These are phyloP conservation scores for Drosophila pandora DNA, from an alignment of 1,140 invertebrate genomes.

Conservation along the genomic window DNA sequence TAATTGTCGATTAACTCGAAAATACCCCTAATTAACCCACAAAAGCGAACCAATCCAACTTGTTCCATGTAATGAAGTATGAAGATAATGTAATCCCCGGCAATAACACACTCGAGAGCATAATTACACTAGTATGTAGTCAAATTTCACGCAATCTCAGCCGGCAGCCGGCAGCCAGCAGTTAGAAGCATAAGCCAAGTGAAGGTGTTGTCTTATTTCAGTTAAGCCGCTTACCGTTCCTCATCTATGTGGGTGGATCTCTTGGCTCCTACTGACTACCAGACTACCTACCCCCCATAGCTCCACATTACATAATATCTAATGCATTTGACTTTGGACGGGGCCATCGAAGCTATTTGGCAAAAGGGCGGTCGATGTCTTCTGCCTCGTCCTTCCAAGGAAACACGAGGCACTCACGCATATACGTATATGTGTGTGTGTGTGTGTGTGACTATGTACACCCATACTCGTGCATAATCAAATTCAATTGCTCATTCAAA, in stretches of 20 bases:
- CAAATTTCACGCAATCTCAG: slow-evolving; percentile 39
- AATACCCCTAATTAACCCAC: slow-evolving; percentile 14
- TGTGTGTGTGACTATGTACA: not conserved
- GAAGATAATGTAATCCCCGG: slow-evolving; percentile 26
- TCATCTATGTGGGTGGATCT: slow-evolving; percentile 19
- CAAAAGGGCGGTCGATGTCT: not conserved
- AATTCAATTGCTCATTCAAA: slow-evolving; percentile 81
- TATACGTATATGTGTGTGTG: not conserved
- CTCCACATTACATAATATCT: slow-evolving; percentile 21
- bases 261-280: not conserved
- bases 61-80: slow-evolving; percentile 23
- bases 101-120: slow-evolving; percentile 20
- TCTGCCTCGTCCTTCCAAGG: slow-evolving; percentile 9
- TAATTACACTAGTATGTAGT: slow-evolving; percentile 54
- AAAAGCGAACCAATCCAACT: slow-evolving; percentile 8
- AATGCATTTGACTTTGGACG: slow-evolving; percentile 45
- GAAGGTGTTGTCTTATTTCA: slow-evolving; percentile 67
- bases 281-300: slow-evolving; percentile 2
- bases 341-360: slow-evolving; percentile 26
- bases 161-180: slow-evolving; percentile 23
- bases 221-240: slow-evolving; percentile 44
- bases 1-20: not conserved
- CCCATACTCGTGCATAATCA: slow-evolving; percentile 61
- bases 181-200: slow-evolving; percentile 35
- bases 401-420: slow-evolving; percentile 26